Percentiles rank a stretch among this genome's conserved stretches.
Conservation (phyloP, 2,888 invertebrate genomes). For the Diploptera punctata region DNA sequence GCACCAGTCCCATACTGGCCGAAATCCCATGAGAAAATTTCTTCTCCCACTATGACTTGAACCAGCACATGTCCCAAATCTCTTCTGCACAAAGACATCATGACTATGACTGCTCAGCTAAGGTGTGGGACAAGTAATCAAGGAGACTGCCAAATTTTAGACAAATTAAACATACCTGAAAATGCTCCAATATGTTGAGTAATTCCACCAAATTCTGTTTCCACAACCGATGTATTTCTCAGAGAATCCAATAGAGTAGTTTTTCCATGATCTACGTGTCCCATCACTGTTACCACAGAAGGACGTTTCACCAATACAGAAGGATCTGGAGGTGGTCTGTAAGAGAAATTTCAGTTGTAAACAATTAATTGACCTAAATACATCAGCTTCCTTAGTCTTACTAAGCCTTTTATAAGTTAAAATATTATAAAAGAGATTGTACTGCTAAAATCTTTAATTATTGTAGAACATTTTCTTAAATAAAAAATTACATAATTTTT, state of each 20-base stretch:
- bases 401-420: neutral
- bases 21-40: too few relatives aligned
- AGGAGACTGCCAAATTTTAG: too few relatives aligned
- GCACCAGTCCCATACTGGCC: too few relatives aligned
- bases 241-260: constrained; percentile 93
- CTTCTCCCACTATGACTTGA: too few relatives aligned
- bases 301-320: constrained; percentile 75
- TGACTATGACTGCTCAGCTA: too few relatives aligned
- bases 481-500: neutral
- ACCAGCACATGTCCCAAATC: too few relatives aligned
- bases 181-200: constrained; percentile 99
- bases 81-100: too few relatives aligned
- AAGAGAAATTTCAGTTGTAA: too few relatives aligned
- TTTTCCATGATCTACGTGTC: constrained; percentile 99
- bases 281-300: constrained; percentile 98
- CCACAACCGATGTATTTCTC: constrained; percentile 84
- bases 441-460: neutral
- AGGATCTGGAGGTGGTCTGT: constrained; percentile 66
- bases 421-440: neutral
- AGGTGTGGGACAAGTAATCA: too few relatives aligned
- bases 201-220: constrained; percentile 96
- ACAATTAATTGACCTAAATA: too few relatives aligned
- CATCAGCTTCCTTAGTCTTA: neutral
- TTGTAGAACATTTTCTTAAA: neutral
- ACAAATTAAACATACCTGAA: constrained; percentile 62